Percentiles rank a stretch among this genome's conserved stretches.
Evolutionary conservation across 1,140 invertebrate species (phyloP).

Genomic region (Caenorhabditis brenneri): DNA sequence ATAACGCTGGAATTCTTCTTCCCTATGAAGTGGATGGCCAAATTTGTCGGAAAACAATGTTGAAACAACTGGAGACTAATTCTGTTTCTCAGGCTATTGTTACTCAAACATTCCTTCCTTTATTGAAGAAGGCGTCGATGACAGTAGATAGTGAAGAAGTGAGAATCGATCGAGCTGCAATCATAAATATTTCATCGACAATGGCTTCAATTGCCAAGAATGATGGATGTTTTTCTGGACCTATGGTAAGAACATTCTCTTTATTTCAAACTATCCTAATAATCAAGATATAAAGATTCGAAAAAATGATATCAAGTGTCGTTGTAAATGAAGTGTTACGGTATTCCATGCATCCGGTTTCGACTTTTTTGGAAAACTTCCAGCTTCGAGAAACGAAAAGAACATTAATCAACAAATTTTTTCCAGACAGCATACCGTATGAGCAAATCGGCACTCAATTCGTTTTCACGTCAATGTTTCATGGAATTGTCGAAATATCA

Average conservation of each 20-base stretch:
- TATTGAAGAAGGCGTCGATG: conserved; percentile 18
- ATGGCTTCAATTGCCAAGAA: conserved; percentile 51
- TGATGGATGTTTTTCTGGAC: background rate
- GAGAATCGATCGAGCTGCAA: conserved; percentile 42
- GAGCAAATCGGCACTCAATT: conserved; percentile 45
- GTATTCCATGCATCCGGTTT: no score
- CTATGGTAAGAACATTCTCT: conserved; percentile 33
- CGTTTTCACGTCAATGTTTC: conserved; percentile 21
- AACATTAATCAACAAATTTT: conserved; percentile 38
- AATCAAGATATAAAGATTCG: no score
- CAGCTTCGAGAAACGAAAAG: no score
- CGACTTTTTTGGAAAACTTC: no score
- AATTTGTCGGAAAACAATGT: conserved; percentile 18
- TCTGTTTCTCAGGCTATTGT: conserved; percentile 44
- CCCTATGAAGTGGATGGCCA: conserved; percentile 27
- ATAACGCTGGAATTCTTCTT: conserved; percentile 51
- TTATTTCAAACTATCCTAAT: no score
- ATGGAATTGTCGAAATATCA: conserved; percentile 24
- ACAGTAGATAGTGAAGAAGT: background rate
- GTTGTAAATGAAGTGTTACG: no score
- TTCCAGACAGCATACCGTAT: conserved; percentile 24
- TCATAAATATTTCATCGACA: conserved; percentile 49
- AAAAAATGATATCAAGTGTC: no score
- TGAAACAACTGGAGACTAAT: conserved; percentile 48
- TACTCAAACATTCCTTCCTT: conserved; percentile 50